Evolutionary conservation across 2,113 vertebrate species (phyloP), one percentile per base, ranked within the genome.

Genomic region (Murina feae): DNA sequence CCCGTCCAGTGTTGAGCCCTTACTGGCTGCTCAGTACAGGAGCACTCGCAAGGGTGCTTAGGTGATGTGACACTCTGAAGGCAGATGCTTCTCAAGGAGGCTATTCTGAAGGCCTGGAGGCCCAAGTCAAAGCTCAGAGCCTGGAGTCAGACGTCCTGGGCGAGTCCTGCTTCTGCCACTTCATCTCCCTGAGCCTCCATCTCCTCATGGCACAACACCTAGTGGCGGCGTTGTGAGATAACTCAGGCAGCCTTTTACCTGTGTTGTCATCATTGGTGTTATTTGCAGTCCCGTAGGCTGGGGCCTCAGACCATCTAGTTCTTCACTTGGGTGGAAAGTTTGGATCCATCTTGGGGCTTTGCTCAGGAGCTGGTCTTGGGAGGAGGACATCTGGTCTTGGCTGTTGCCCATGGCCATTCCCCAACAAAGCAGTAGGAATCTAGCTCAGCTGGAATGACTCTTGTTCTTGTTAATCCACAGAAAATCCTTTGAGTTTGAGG

Each of bases 401-500:
- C 51, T 84, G 4, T 89, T 78, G 74, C 9, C 18, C 32, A 18
- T 18, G 32, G 28, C 55, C 37, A 0, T 58, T 86, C 2, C 17
- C 49, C 32, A 78, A 9, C 55, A 78, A 80, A 85, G 42, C 32
- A 72, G 60, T 47, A 17, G 66, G 39, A 39, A 18, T 86, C 18
- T 74, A 44, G 21, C 76, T 84, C 79, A 35, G 28, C 39, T 47
- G 55, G 89, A 89, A 94, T 95, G 88, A 96, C 90, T 72, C 49
- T 37, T 81, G 39, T n/a, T 97, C 28, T 97, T 97, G 78, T 95
- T 93, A 79, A 79, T 96, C 93, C 98, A 87, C 58, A 99, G 99
- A 98, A 99, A 99, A 97, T 99, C 99, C 37, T 99, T 99, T 96
- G 99, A 99, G 97, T 99, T 99, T 89, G 99, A 99, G 98, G 99